phyloP scores from a whole-genome alignment of 2,888 invertebrate species.

The Himalopsyche anomala region DNA sequence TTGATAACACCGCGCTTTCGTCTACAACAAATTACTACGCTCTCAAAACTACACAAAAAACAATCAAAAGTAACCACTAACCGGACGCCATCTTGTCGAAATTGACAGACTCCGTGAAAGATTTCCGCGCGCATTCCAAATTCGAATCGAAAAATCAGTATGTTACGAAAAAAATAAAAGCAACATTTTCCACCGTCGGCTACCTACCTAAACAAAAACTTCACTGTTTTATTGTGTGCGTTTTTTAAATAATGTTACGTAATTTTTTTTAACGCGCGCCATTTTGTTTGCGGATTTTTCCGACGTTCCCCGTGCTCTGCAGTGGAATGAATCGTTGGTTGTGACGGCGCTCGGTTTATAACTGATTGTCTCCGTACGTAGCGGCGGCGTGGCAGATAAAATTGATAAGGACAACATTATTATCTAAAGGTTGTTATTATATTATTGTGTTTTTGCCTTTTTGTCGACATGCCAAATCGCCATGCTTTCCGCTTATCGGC shows the following conservation, averaged over 20 bases:
- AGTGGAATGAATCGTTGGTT: not conserved
- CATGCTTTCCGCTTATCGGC: not conserved
- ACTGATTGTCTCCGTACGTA: not conserved
- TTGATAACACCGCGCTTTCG: conserved; percentile 56
- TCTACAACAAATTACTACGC: conserved; percentile 23
- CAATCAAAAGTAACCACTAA: not conserved
- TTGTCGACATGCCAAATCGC: conserved; percentile 28
- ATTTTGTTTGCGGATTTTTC: not conserved
- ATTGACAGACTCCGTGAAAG: not conserved
- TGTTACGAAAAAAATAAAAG: not conserved
- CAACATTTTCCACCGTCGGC: not conserved
- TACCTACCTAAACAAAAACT: not conserved
- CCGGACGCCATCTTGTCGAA: not conserved
- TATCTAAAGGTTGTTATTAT: conserved; percentile 41
- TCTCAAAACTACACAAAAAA: not conserved
- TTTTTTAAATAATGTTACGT: no score
- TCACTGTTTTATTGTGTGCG: not conserved
- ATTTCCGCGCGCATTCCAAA: conserved; percentile 9
- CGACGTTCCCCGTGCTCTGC: not conserved
- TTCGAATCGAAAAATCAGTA: not conserved
- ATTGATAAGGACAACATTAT: conserved; percentile 41
- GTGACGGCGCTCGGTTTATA: conserved; percentile 27
- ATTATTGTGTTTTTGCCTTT: conserved; percentile 12
- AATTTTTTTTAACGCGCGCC: no score
- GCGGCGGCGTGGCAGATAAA: conserved; percentile 47